These are phyloP conservation scores for Drosophila punjabiensis DNA, from an alignment of 1,140 invertebrate species.

Conservation along the genomic window DNA sequence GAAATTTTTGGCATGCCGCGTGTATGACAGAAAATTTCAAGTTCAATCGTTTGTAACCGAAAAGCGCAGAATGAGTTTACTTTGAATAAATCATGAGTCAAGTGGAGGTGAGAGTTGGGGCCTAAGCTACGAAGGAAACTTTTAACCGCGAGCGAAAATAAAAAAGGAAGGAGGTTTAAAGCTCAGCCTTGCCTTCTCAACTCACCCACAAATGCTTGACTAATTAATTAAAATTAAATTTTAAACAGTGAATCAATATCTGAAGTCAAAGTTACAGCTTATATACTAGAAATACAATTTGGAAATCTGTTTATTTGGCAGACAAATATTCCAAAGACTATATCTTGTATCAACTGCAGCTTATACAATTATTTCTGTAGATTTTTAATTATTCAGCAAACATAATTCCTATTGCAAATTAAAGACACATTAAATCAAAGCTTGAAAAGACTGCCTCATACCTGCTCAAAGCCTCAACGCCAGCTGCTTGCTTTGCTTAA, in stretches of 20 bases:
- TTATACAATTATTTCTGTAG: not conserved
- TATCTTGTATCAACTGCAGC: not conserved
- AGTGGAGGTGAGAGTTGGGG: constrained; percentile 9
- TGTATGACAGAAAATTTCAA: constrained; percentile 63
- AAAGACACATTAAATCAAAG: not conserved
- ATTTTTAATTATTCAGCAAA: not conserved
- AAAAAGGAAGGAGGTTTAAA: not conserved
- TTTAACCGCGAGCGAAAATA: constrained; percentile 15
- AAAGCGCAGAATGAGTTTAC: constrained; percentile 66
- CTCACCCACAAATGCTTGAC: not conserved
- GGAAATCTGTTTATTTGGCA: not conserved
- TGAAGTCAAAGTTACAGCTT: not conserved
- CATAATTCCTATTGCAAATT: not conserved
- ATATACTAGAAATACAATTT: not conserved
- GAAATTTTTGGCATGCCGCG: constrained; percentile 34
- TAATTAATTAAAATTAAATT: not conserved
- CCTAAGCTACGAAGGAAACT: constrained; percentile 45
- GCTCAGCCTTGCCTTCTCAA: not conserved
- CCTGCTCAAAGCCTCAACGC: constrained; percentile 22
- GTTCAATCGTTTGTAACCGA: constrained; percentile 71
- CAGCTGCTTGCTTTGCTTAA: constrained; percentile 68
- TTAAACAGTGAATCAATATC: not conserved
- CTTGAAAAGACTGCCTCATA: constrained; percentile 12
- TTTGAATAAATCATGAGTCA: constrained; percentile 77
- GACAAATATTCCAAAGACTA: not conserved